phyloP scores from a whole-genome alignment of 1,140 invertebrate genomes.

The Cotesia typhae region DNA sequence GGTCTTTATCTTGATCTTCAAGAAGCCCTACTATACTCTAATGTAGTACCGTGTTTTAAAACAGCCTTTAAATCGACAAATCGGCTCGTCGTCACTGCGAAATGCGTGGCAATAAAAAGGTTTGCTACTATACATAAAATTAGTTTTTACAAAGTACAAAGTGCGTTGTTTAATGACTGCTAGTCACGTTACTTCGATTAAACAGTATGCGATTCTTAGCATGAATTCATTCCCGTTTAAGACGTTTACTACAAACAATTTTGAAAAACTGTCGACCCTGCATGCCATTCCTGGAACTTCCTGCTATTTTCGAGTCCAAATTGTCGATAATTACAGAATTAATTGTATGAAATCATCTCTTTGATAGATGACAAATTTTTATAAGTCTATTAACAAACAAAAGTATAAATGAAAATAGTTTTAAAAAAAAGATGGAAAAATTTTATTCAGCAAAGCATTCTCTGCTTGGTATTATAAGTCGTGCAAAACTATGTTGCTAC shows the following conservation, averaged over 20 bases:
- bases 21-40: background rate
- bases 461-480: too few relatives aligned
- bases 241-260: background rate
- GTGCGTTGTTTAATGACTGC: constrained; percentile 1
- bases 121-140: background rate
- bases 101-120: background rate
- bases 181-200: background rate
- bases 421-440: too few relatives aligned
- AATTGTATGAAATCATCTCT: too few relatives aligned
- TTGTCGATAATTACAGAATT: too few relatives aligned
- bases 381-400: too few relatives aligned
- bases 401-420: too few relatives aligned
- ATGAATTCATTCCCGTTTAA: constrained; percentile 1
- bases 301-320: too few relatives aligned
- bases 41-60: background rate
- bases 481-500: too few relatives aligned
- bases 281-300: too few relatives aligned
- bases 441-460: too few relatives aligned
- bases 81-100: background rate
- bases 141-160: background rate
- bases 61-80: constrained; percentile 2
- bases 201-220: background rate
- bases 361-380: too few relatives aligned
- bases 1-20: background rate
- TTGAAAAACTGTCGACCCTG: too few relatives aligned